Base-by-base conservation (phyloP, 1,140 invertebrate species). In the Bombus cullumanus region DNA sequence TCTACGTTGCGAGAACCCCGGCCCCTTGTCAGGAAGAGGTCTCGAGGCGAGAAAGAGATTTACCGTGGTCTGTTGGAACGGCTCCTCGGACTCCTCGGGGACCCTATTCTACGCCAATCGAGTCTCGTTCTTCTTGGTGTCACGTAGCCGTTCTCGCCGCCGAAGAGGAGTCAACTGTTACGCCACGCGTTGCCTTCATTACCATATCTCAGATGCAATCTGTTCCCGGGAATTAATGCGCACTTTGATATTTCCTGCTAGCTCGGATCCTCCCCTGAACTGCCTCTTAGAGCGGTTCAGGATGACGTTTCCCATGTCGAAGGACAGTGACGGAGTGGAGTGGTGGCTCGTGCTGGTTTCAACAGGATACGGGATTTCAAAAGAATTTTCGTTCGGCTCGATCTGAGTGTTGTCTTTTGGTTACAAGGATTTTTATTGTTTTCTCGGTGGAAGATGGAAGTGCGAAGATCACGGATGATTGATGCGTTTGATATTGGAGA, bases 181-280 rank as follows among this genome's bases (percentile, higher is more conserved):
- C 92, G 93, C 93, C 93, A 94, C 93, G 92, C 93, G 94, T 94
- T 95, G 91, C 94, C 94, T 95, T 95, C 94, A 95, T 95, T 95
- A 94, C 93, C 94, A 95, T 95, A 95, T 95, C 94, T 94, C 91
- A 92, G 94, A 94, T 95, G 94, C 93, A 94, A 94, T 94, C 93
- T 93, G 92, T 94, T 89, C 88, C 87, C 90, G 90, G 91, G 92
- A 92, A 95, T 94, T 95, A 94, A 95, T 94, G 94, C 92, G 89
- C 80, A 91, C 88, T 53, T 53, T 91, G 93, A 94, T 94, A 93
- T 94, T 94, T 94, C 93, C 93, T 92, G 83, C 90, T 83, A 69
- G 83, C 86, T 34, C 80, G 86, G 91, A 86, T 87, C 86, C 89
- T 64, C 81, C 89, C 87, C 89, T 85, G 89, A 88, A 82, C 15